A percentile compares a stretch with the other conserved stretches of the same genome.
These are phyloP conservation scores for Mythimna vitellina DNA, from an alignment of 2,888 invertebrate species.

Conservation along the genomic window DNA sequence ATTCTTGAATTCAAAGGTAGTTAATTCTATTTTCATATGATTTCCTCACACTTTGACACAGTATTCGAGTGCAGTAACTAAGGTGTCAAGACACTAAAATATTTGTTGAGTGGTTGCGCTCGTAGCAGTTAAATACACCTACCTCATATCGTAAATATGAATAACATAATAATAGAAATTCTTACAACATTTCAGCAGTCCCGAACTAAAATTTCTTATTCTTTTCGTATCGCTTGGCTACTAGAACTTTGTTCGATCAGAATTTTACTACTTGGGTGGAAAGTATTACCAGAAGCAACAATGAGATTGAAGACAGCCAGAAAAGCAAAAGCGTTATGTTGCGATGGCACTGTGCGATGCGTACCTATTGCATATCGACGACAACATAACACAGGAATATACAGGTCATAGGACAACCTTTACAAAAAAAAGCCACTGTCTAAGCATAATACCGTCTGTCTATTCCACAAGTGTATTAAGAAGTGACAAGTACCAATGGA, in stretches of 20 bases:
- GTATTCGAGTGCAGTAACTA: constrained; percentile 63
- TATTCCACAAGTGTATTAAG: background rate
- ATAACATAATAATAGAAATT: constrained; percentile 11
- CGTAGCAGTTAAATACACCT: constrained; percentile 15
- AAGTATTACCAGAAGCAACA: background rate
- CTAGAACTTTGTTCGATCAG: background rate
- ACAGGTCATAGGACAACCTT: background rate
- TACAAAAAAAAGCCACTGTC: background rate
- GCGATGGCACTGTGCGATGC: background rate
- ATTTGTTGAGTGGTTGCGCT: constrained; percentile 9
- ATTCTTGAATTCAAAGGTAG: constrained; percentile 77
- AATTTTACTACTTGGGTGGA: background rate
- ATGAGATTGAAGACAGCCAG: too few relatives aligned
- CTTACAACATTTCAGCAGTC: constrained; percentile 5
- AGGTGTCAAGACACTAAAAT: constrained; percentile 28
- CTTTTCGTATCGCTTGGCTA: background rate
- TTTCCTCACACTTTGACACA: constrained; percentile 80
- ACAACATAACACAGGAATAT: background rate
- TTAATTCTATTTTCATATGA: constrained; percentile 77
- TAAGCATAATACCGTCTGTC: background rate
- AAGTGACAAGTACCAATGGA: background rate
- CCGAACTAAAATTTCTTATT: background rate
- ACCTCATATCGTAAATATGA: constrained; percentile 7
- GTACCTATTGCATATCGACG: background rate
- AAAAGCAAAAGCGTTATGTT: background rate